phyloP scores from a whole-genome alignment of 2,797 vertebrate species.

The Gymnothorax reevesii region DNA sequence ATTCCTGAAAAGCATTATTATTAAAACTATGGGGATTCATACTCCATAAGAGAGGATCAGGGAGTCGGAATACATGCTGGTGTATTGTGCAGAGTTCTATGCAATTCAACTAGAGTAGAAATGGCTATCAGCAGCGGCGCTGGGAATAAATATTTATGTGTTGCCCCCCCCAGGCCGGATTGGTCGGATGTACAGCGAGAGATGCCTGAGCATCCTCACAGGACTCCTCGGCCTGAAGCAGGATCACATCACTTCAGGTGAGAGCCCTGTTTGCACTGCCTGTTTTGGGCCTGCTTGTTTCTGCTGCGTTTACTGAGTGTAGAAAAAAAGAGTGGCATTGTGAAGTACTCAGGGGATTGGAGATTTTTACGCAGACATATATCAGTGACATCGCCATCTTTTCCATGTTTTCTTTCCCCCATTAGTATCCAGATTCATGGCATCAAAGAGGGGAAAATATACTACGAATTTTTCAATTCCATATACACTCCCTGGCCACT shows the following conservation, averaged over 20 bases:
- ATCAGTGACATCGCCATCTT: not conserved
- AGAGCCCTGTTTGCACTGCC: not conserved
- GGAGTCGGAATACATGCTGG: not conserved
- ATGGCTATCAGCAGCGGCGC: not conserved
- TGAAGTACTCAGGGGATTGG: not conserved
- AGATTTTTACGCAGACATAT: not conserved
- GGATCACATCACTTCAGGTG: slow-evolving; percentile 94
- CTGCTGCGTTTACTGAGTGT: not conserved
- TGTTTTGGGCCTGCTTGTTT: not conserved
- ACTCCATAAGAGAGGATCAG: too few relatives aligned
- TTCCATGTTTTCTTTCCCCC: not conserved
- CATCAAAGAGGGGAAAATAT: too few relatives aligned
- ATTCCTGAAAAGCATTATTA: too few relatives aligned
- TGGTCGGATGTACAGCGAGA: slow-evolving; percentile 87
- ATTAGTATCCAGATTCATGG: not conserved
- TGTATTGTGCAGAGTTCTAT: not conserved
- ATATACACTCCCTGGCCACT: too few relatives aligned
- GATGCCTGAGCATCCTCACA: slow-evolving; percentile 85
- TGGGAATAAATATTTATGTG: not conserved
- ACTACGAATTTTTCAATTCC: too few relatives aligned
- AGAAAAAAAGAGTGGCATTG: not conserved
- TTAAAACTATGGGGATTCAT: too few relatives aligned
- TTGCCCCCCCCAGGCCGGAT: slow-evolving; percentile 75
- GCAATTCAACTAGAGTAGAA: not conserved
- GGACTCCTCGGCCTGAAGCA: slow-evolving; percentile 86